A percentile compares a stretch with the other conserved stretches of the same genome.
These are phyloP conservation scores for Clarias macrocephalus DNA, from an alignment of 2,113 vertebrate species.

Conservation along the genomic window DNA sequence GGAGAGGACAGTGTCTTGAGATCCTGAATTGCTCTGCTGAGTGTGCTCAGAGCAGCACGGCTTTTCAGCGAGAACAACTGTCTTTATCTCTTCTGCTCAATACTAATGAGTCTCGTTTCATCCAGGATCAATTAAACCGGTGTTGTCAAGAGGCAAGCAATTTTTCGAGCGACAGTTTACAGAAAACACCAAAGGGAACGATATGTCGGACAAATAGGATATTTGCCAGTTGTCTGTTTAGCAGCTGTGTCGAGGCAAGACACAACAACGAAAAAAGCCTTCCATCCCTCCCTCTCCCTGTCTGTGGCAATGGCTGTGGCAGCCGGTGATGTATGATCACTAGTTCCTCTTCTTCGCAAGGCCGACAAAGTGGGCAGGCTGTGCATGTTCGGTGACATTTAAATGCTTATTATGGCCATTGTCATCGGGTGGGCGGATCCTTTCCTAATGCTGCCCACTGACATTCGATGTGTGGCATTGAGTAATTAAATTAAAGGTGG, in stretches of 20 bases:
- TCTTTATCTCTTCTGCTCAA: constrained; percentile 51
- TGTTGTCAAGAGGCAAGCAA: constrained; percentile 37
- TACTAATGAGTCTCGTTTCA: constrained; percentile 63
- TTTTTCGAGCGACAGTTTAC: constrained; percentile 44
- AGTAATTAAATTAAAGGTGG: constrained; percentile 63
- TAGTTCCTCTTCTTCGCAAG: constrained; percentile 17
- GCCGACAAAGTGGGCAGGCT: constrained; percentile 36
- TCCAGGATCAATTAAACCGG: constrained; percentile 53
- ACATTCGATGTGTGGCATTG: constrained; percentile 57
- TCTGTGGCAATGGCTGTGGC: constrained; percentile 25
- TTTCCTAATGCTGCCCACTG: constrained; percentile 56
- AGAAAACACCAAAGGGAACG: constrained; percentile 43
- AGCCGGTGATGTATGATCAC: constrained; percentile 32
- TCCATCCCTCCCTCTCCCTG: constrained; percentile 13
- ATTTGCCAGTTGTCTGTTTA: constrained; percentile 44
- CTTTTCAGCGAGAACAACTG: constrained; percentile 54
- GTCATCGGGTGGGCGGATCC: constrained; percentile 34
- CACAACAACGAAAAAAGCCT: constrained; percentile 5
- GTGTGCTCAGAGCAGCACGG: constrained; percentile 54
- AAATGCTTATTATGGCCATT: constrained; percentile 41
- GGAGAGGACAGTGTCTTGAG: constrained; percentile 68
- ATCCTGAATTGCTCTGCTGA: constrained; percentile 56
- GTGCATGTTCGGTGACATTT: constrained; percentile 48
- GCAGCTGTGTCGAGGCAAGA: constrained; percentile 34
- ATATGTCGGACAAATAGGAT: constrained; percentile 21